Conservation (phyloP, 2,888 invertebrate genomes). For the Platycheirus albimanus region DNA sequence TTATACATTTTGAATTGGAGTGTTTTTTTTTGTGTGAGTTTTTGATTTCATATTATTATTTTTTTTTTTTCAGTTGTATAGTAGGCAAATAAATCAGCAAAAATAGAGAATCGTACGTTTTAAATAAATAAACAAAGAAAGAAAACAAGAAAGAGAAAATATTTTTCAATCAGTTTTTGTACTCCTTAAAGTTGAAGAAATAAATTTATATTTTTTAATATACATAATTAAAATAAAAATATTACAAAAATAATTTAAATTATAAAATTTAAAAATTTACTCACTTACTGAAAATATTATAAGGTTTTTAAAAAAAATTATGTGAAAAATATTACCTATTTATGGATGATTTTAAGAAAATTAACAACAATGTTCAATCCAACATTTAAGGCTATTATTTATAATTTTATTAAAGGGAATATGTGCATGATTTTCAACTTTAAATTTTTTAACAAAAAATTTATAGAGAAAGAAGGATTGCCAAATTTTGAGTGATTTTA, state of each 20-base stretch:
- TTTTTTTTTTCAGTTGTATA: constrained; percentile 58
- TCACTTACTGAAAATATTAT: constrained; percentile 25
- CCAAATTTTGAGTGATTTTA: background rate
- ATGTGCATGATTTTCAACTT: constrained; percentile 23
- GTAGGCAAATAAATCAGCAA: constrained; percentile 68
- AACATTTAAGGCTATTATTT: constrained; percentile 19
- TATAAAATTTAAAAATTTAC: constrained; percentile 14
- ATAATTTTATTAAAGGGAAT: constrained; percentile 3
- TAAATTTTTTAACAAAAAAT: background rate
- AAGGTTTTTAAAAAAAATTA: constrained; percentile 3
- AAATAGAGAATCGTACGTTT: constrained; percentile 59
- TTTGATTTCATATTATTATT: constrained; percentile 49
- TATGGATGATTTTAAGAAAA: constrained; percentile 28
- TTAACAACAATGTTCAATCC: constrained; percentile 5
- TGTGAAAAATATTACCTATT: constrained; percentile 32
- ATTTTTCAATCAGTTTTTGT: constrained; percentile 65
- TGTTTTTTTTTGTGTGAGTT: constrained; percentile 39
- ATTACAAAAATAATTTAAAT: constrained; percentile 6
- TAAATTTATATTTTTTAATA: constrained; percentile 31
- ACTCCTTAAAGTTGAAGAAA: constrained; percentile 30
- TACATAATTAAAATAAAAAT: constrained; percentile 20
- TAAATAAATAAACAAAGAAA: constrained; percentile 46
- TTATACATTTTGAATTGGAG: constrained; percentile 26
- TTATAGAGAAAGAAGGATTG: constrained; percentile 2
- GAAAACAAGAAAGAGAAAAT: constrained; percentile 67